Base-by-base conservation (phyloP, 2,888 invertebrate genomes). In the Escarpia spicata region DNA sequence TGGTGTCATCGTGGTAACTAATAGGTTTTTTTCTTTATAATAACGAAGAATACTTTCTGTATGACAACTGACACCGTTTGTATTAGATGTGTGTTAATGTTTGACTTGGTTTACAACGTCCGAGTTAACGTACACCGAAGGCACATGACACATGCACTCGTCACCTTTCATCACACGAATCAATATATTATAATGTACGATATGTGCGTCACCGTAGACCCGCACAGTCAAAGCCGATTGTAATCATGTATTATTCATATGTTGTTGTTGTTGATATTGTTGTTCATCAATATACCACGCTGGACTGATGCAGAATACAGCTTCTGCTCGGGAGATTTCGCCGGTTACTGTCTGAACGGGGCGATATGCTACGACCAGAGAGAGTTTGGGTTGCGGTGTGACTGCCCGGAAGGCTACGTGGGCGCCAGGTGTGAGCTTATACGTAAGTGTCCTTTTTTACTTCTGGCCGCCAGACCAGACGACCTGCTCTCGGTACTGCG, bases 361-460 rank as follows among this genome's bases (percentile, higher is more conserved):
- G 99, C 99, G 43, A 98, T 97, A 90, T 99, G 99, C 96, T 95
- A 95, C 90, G 99, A 99, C 96, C 97, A 98, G 93, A 98, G 98
- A 0, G 99, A 99, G 97, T 91, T 4, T 26, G 98, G 98, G 26
- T 99, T 99, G 95, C 97, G 98, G 94, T 99, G 99, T 95, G 98
- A 98, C 94, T 99, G 99, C 95, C 97, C 98, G 0, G 97, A 97
- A 8, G 96, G 96, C 90, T 96, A 95, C 94, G 95, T 94, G 92
- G 96, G 91, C 26, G n/a, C 26, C 12, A 37, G 58, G 19, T 91
- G 91, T 45, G 45, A 91, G 31, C 37, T 91, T 6, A 15, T 15
- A 45, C 44, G 91, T 91, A n/a, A 45, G 91, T 91, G 37, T 45
- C 19, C 19, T 6, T 26, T 26, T 15, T 19, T 26, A 26, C 6